Evolutionary conservation across 1,140 invertebrate species (phyloP).

Genomic region (Formica exsecta): DNA sequence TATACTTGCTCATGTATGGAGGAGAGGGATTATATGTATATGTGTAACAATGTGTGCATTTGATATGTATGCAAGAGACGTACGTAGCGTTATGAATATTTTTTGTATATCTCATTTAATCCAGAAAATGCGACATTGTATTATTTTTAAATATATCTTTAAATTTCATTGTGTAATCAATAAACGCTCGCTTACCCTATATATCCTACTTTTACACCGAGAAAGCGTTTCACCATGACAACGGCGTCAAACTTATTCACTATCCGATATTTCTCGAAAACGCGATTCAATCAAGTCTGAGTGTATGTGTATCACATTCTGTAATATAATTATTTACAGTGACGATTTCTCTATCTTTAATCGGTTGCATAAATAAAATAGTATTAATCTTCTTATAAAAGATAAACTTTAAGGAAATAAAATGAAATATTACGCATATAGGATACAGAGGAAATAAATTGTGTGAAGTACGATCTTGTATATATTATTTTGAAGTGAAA

Average conservation of each 20-base stretch:
- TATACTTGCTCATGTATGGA: slow-evolving; percentile 9
- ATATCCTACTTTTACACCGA: neutral
- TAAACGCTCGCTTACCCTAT: slow-evolving; percentile 24
- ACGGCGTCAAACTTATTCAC: neutral
- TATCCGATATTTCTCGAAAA: neutral
- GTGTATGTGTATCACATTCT: neutral
- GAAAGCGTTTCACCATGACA: slow-evolving; percentile 51
- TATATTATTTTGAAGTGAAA: neutral
- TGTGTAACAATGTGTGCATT: slow-evolving; percentile 36
- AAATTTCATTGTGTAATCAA: slow-evolving; percentile 43
- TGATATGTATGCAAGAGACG: slow-evolving; percentile 26
- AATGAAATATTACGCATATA: neutral
- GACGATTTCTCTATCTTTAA: neutral
- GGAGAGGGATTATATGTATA: slow-evolving; percentile 9
- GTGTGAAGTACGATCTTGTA: neutral
- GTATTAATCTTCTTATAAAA: neutral
- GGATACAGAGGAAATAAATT: slow-evolving; percentile 19
- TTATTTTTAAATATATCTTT: slow-evolving; percentile 14
- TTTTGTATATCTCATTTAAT: slow-evolving; percentile 14
- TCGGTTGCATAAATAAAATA: slow-evolving; percentile 41
- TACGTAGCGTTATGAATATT: slow-evolving; percentile 10
- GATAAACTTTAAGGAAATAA: neutral
- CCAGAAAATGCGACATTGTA: neutral
- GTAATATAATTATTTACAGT: slow-evolving; percentile 10
- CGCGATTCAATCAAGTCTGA: slow-evolving; percentile 19